phyloP scores from a whole-genome alignment of 1,140 invertebrate species.

The Schlechtendalia chinensis region DNA sequence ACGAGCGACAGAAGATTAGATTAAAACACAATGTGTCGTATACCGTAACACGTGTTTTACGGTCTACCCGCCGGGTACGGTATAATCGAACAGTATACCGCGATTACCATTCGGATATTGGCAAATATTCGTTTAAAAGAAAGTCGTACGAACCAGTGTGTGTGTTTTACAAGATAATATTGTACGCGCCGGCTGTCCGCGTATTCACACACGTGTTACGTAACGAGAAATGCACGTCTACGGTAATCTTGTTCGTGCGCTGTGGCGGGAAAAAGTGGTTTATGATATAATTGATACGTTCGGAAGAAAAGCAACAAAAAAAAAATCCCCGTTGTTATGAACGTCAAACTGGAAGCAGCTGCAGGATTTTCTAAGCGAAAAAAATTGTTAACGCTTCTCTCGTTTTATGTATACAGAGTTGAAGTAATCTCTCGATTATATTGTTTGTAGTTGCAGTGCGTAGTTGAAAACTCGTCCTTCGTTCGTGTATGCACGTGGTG shows the following conservation, averaged over 20 bases:
- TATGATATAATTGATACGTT: neutral
- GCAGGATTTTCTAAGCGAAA: too few species aligned
- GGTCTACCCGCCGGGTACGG: neutral
- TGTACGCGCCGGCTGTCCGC: neutral
- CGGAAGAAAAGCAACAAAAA: neutral
- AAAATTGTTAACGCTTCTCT: too few species aligned
- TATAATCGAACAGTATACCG: neutral
- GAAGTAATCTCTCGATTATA: too few species aligned
- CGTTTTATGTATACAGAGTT: too few species aligned
- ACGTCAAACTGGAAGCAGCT: too few species aligned
- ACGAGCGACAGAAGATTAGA: neutral
- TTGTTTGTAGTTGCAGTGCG: too few species aligned
- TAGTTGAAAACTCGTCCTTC: too few species aligned
- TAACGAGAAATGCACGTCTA: constrained; percentile 1
- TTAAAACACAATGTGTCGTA: neutral
- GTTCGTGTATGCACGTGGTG: too few species aligned
- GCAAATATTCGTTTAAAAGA: constrained; percentile 9
- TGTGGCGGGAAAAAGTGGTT: constrained; percentile 9
- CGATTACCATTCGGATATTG: neutral
- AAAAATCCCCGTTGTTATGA: too few species aligned
- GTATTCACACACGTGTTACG: neutral
- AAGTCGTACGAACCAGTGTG: neutral
- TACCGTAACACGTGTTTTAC: neutral
- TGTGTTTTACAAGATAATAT: neutral
- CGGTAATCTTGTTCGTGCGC: neutral